Percentiles rank a stretch among this genome's conserved stretches.
Conservation (phyloP, 2,888 invertebrate species). For the Spicauda simplicius region DNA sequence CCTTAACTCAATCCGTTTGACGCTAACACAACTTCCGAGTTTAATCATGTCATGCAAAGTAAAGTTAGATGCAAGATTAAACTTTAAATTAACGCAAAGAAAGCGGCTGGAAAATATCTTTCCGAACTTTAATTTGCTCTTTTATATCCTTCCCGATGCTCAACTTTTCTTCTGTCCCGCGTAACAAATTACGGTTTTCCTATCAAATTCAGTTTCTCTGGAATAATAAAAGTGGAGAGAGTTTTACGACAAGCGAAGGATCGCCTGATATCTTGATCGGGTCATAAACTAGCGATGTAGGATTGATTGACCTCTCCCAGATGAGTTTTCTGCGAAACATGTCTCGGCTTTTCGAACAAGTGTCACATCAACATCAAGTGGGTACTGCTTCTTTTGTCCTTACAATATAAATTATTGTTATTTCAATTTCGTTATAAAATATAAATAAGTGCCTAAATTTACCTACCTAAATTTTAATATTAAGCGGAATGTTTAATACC, state of each 20-base stretch:
- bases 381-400: neutral
- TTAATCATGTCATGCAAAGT: conserved; percentile 6
- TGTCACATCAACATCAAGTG: neutral
- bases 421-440: neutral
- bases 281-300: conserved; percentile 13
- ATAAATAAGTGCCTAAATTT: neutral
- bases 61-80: conserved; percentile 12
- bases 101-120: conserved; percentile 26
- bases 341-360: conserved; percentile 5
- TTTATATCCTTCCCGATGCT: conserved; percentile 16
- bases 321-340: conserved; percentile 19
- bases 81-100: conserved; percentile 8
- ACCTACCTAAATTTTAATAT: no score
- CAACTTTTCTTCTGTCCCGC: conserved; percentile 28
- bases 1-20: no score
- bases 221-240: conserved; percentile 28
- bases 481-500: no score
- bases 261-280: conserved; percentile 27
- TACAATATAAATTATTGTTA: neutral
- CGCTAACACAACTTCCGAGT: neutral
- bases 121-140: conserved; percentile 25
- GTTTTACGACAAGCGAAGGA: conserved; percentile 32
- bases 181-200: conserved; percentile 29
- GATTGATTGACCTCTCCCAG: conserved; percentile 16
- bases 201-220: conserved; percentile 30